These are phyloP conservation scores for Leucoraja ocellata DNA, from an alignment of 2,797 vertebrate genomes.

Conservation along the genomic window DNA sequence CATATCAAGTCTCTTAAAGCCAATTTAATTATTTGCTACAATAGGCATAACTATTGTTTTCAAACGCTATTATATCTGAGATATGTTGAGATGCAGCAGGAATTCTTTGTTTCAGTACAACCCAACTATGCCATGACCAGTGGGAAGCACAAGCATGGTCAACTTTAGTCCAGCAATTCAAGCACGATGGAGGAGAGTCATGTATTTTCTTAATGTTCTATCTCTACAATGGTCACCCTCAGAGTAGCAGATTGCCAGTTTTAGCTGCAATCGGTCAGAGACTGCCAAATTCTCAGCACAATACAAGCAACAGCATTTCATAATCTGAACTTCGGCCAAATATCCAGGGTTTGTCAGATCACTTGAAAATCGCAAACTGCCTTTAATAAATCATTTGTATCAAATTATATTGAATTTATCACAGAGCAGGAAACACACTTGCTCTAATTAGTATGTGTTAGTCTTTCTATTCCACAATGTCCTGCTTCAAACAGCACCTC, in stretches of 20 bases:
- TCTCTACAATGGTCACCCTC: neutral
- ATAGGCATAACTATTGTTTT: neutral
- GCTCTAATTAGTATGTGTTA: neutral
- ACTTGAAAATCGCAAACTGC: neutral
- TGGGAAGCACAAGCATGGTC: no score
- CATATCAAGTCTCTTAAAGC: neutral
- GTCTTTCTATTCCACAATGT: neutral
- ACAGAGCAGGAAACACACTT: neutral
- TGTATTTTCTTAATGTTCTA: neutral
- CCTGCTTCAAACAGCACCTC: neutral
- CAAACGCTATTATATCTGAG: neutral
- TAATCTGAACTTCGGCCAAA: neutral
- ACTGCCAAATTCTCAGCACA: neutral
- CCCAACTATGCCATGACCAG: no score
- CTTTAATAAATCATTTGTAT: no score
- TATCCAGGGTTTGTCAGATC: neutral
- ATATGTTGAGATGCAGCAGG: neutral
- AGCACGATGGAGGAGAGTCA: no score
- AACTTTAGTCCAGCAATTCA: no score
- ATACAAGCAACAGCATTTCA: slow-evolving; percentile 8
- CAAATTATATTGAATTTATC: neutral
- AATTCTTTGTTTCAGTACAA: no score
- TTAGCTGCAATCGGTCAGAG: neutral
- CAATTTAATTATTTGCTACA: neutral
- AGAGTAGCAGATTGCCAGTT: neutral